phyloP scores from a whole-genome alignment of 2,888 invertebrate genomes.

The Philhelius pedissequus region DNA sequence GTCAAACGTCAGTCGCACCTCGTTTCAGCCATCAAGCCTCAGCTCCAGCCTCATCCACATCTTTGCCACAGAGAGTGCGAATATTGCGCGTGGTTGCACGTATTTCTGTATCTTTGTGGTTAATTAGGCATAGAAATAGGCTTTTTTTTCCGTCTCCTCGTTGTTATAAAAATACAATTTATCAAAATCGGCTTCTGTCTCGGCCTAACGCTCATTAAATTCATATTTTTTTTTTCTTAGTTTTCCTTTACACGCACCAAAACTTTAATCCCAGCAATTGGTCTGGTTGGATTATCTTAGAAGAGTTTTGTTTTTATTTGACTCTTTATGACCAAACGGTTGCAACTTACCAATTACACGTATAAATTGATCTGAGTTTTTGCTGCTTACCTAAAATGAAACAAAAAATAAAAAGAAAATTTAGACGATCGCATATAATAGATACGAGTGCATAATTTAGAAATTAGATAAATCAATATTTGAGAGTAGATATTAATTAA shows the following conservation, averaged over 20 bases:
- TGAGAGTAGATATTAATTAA: conserved; percentile 44
- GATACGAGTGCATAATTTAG: no score
- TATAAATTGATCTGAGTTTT: conserved; percentile 31
- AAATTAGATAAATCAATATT: conserved; percentile 44
- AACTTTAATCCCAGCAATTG: not conserved
- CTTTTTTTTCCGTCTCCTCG: conserved; percentile 21
- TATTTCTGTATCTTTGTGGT: conserved; percentile 42
- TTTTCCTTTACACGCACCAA: conserved; percentile 9
- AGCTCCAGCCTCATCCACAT: no score
- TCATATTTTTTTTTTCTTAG: conserved; percentile 41
- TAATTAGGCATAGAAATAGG: conserved; percentile 42
- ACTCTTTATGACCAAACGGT: not conserved
- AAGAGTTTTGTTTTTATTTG: not conserved
- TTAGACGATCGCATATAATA: conserved; percentile 18
- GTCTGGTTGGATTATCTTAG: conserved; percentile 7
- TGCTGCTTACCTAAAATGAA: conserved; percentile 49
- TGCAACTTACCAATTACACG: conserved; percentile 64
- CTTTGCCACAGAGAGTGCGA: conserved; percentile 49
- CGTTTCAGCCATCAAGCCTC: not conserved
- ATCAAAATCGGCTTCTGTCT: not conserved
- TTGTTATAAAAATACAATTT: not conserved
- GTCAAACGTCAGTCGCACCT: conserved; percentile 47
- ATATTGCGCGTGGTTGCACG: conserved; percentile 64
- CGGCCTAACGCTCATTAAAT: conserved; percentile 57
- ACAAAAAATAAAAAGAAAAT: conserved; percentile 24